Percentiles rank a stretch among this genome's conserved stretches.
phyloP scores from a whole-genome alignment of 2,113 vertebrate genomes.

The Rhagologus leucostigma region DNA sequence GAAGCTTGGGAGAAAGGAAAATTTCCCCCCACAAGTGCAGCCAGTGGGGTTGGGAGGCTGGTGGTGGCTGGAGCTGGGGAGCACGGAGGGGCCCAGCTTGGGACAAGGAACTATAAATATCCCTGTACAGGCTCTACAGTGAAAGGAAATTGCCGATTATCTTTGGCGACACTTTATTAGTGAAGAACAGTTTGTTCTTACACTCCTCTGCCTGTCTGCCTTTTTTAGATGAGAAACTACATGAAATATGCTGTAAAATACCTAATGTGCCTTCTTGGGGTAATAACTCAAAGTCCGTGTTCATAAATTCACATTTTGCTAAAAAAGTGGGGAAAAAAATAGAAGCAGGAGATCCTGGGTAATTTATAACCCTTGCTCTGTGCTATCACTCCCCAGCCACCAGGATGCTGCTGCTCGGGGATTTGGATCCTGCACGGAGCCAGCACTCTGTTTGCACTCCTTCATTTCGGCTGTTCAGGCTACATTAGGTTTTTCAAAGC shows the following conservation, averaged over 20 bases:
- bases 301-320: constrained; percentile 34
- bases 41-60: neutral
- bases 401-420: neutral
- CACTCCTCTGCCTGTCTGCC: neutral
- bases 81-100: rapidly evolving
- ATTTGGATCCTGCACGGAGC: neutral
- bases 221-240: constrained; percentile 22
- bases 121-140: neutral
- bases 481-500: neutral
- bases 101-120: neutral
- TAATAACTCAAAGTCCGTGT: constrained; percentile 23
- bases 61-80: neutral
- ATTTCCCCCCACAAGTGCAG: neutral
- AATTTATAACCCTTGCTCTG: neutral
- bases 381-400: neutral
- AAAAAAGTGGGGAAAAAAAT: neutral
- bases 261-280: constrained; percentile 32
- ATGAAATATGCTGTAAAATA: constrained; percentile 30
- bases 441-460: neutral
- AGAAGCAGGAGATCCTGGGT: neutral
- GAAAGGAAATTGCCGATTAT: neutral
- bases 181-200: constrained; percentile 40
- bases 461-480: neutral
- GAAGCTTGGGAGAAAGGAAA: neutral
- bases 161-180: constrained; percentile 4